Evolutionary conservation across 2,797 vertebrate species (phyloP).

Genomic region (Esox lucius): DNA sequence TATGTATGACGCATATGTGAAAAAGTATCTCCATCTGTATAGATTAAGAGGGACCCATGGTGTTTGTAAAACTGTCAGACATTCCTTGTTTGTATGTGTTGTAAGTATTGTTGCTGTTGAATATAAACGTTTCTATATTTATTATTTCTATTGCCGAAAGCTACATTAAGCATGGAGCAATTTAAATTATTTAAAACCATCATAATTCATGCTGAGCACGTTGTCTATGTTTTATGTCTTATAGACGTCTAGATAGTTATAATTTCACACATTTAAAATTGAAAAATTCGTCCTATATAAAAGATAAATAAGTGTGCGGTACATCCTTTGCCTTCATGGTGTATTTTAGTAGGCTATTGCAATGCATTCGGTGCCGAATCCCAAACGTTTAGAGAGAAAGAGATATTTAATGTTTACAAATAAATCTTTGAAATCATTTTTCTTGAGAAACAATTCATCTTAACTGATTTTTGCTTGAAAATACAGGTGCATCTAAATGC

Average conservation of each 20-base stretch:
- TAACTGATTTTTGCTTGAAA: conserved; percentile 41
- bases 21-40: conserved; percentile 81
- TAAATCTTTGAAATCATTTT: conserved; percentile 83
- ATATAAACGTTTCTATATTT: conserved; percentile 99
- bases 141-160: conserved; percentile 96
- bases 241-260: conserved; percentile 81
- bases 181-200: conserved; percentile 88
- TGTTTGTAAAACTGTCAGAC: conserved; percentile 98
- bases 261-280: conserved; percentile 75
- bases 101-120: conserved; percentile 99
- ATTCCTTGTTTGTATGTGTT: conserved; percentile 99
- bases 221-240: conserved; percentile 85
- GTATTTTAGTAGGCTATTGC: conserved; percentile 78
- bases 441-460: conserved; percentile 64
- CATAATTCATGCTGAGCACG: conserved; percentile 90
- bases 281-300: conserved; percentile 82
- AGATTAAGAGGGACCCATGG: conserved; percentile 88
- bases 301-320: conserved; percentile 75
- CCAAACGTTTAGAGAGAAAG: conserved; percentile 91
- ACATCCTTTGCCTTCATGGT: conserved; percentile 85
- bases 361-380: conserved; percentile 79
- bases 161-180: conserved; percentile 97
- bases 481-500: conserved; percentile 35
- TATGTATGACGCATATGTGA: conserved; percentile 90
- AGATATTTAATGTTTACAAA: conserved; percentile 99